Conservation (phyloP, 1,140 invertebrate genomes). For the Neotoxoptera formosana region DNA sequence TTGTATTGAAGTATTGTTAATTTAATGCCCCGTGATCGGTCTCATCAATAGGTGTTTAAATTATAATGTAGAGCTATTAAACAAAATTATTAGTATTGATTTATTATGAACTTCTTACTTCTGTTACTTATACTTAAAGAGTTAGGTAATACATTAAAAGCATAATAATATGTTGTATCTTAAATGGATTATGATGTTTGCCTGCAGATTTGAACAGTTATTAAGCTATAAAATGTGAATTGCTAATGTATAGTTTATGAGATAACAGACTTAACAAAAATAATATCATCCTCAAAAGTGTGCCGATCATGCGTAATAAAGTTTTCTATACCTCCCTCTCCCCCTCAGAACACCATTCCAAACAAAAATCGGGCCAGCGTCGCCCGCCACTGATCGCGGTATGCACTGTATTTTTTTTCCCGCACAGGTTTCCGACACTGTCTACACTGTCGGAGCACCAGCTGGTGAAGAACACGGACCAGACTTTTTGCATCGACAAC, state of each 20-base stretch:
- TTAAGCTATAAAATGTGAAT: too few species aligned
- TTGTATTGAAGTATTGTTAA: background rate
- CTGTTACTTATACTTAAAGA: background rate
- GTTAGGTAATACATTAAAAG: too few species aligned
- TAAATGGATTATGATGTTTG: background rate
- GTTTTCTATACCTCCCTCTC: background rate
- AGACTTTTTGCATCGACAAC: conserved; percentile 84
- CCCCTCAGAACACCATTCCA: too few species aligned
- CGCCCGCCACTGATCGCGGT: background rate
- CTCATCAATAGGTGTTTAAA: background rate
- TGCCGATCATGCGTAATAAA: background rate
- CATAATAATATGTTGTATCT: too few species aligned
- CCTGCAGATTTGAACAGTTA: background rate
- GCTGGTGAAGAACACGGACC: conserved; percentile 83
- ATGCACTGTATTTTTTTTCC: background rate
- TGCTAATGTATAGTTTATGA: too few species aligned
- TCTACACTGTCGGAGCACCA: conserved; percentile 84
- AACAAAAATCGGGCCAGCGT: too few species aligned
- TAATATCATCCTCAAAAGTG: background rate
- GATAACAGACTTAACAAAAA: too few species aligned
- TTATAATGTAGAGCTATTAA: background rate
- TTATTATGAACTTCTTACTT: too few species aligned
- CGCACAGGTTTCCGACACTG: conserved; percentile 76
- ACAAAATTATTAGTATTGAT: background rate
- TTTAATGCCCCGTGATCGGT: background rate